phyloP scores from a whole-genome alignment of 2,797 vertebrate genomes.

The Cryptoprocta ferox region DNA sequence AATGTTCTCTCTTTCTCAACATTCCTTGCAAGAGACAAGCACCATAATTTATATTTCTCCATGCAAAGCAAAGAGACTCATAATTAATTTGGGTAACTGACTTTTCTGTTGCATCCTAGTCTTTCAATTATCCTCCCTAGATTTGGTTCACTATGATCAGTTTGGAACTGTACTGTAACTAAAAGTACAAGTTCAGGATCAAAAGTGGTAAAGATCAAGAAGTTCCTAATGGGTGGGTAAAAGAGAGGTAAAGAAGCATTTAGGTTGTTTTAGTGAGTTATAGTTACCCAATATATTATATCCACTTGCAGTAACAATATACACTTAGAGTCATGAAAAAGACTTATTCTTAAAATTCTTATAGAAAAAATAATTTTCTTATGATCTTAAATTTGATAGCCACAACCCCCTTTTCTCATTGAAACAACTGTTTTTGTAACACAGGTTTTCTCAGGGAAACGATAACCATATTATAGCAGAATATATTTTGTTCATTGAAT shows the following conservation, averaged over 20 bases:
- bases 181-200: not conserved
- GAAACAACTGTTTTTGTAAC: not conserved
- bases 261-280: not conserved
- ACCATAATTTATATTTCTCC: slow-evolving; percentile 25
- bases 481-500: slow-evolving; percentile 11
- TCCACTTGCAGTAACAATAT: not conserved
- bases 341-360: slow-evolving; percentile 4
- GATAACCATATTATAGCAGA: not conserved
- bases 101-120: not conserved
- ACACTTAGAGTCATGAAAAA: not conserved
- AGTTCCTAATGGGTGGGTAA: not conserved
- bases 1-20: not conserved
- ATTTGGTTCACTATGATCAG: not conserved
- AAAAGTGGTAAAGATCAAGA: not conserved
- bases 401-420: not conserved
- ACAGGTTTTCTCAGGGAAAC: not conserved
- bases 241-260: not conserved
- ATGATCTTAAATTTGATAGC: not conserved
- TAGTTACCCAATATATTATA: not conserved
- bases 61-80: not conserved
- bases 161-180: not conserved
- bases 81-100: not conserved
- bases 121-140: not conserved
- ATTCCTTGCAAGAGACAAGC: not conserved
- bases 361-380: slow-evolving; percentile 8